Conservation (phyloP, 2,113 vertebrate genomes). For the Ia io region DNA sequence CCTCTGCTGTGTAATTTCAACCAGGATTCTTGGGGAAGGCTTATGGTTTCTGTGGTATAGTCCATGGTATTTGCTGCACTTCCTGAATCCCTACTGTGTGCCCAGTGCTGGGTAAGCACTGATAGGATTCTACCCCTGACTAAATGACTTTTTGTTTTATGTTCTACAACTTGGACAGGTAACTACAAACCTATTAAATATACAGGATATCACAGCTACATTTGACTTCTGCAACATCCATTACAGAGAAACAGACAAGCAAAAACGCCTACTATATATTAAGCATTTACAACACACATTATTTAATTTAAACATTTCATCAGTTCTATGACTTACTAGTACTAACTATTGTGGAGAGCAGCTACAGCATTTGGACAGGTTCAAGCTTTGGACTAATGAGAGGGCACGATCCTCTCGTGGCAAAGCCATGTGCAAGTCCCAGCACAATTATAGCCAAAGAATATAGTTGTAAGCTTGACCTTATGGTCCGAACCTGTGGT, state of each 20-base stretch:
- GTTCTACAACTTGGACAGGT: not conserved
- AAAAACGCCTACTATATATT: not conserved
- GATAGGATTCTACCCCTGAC: not conserved
- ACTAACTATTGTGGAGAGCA: too few species aligned
- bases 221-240: not conserved
- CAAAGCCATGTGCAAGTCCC: too few species aligned
- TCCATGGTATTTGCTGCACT: not conserved
- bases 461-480: too few species aligned
- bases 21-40: not conserved
- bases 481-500: too few species aligned
- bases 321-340: not conserved
- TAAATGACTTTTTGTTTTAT: not conserved
- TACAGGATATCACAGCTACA: not conserved
- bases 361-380: too few species aligned
- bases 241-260: not conserved
- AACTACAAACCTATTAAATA: not conserved
- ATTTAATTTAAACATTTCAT: not conserved
- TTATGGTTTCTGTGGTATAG: not conserved
- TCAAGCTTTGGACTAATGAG: too few species aligned
- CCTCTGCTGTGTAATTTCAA: not conserved
- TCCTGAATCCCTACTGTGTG: not conserved
- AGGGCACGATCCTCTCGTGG: too few species aligned
- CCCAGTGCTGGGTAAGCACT: not conserved
- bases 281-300: not conserved
- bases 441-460: too few species aligned